These are phyloP conservation scores for Callipepla californica DNA, from an alignment of 2,113 vertebrate species.

Conservation along the genomic window DNA sequence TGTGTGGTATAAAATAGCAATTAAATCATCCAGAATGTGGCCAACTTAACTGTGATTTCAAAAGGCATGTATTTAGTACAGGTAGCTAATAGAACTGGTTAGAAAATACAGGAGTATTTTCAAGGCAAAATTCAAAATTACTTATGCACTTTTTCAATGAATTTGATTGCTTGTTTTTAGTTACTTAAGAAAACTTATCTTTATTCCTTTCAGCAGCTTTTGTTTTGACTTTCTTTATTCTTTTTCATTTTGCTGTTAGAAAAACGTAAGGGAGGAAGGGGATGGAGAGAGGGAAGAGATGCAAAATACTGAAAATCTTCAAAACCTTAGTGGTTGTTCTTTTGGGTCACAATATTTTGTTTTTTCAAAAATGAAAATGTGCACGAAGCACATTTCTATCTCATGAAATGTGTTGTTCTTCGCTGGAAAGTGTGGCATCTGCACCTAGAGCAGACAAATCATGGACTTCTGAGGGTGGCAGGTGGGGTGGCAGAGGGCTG, in stretches of 20 bases:
- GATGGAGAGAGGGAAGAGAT: background rate
- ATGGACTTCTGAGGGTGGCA: background rate
- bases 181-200: background rate
- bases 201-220: background rate
- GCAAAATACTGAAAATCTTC: background rate
- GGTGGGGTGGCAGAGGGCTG: background rate
- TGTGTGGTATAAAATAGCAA: background rate
- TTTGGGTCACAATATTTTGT: background rate
- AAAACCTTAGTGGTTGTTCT: background rate
- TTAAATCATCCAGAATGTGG: slow-evolving; percentile 29
- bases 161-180: background rate
- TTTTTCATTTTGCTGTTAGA: background rate
- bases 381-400: background rate
- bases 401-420: background rate
- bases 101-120: background rate
- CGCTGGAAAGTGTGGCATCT: background rate
- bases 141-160: background rate
- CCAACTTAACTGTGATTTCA: slow-evolving; percentile 38
- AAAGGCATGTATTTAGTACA: background rate
- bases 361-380: background rate
- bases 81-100: background rate
- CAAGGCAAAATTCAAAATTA: background rate
- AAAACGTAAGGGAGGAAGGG: background rate
- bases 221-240: background rate
- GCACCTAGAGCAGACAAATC: background rate